Percentiles rank a stretch among this genome's conserved stretches.
Conservation (phyloP, 2,113 vertebrate species). For the Trochalopteron elliotii region DNA sequence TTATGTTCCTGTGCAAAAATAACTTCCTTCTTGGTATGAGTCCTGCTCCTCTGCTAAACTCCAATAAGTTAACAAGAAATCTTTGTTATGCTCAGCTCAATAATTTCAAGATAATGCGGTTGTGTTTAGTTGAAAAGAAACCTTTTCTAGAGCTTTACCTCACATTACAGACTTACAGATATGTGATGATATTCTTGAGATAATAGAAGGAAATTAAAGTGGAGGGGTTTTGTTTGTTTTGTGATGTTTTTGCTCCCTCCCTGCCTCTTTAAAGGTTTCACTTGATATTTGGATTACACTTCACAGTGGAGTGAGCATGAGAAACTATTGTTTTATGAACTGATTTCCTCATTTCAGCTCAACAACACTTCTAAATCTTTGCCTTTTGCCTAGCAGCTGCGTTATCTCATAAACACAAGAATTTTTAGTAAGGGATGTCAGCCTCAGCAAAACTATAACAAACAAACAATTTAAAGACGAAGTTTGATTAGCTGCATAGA, state of each 20-base stretch:
- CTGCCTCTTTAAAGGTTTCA: not conserved
- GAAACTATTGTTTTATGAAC: not conserved
- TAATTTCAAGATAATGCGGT: not conserved
- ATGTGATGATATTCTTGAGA: not conserved
- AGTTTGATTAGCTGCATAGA: constrained; percentile 38
- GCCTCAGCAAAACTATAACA: constrained; percentile 13
- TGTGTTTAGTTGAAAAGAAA: not conserved
- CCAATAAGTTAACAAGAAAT: not conserved
- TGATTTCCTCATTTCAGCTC: not conserved
- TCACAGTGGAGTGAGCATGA: not conserved
- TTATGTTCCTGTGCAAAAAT: not conserved
- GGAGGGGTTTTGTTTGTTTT: not conserved
- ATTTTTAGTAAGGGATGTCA: constrained; percentile 43
- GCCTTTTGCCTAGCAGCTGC: constrained; percentile 58
- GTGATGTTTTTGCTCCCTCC: accelerated
- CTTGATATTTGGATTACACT: not conserved
- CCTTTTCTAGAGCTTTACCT: not conserved
- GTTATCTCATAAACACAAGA: constrained; percentile 41
- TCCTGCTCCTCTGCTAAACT: not conserved
- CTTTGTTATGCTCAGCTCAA: not conserved
- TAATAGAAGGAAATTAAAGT: not conserved
- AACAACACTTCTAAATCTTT: not conserved
- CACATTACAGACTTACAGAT: not conserved
- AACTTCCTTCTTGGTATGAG: not conserved
- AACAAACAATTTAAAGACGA: constrained; percentile 62